phyloP scores from a whole-genome alignment of 2,797 vertebrate species.

The Darevskia mixta region DNA sequence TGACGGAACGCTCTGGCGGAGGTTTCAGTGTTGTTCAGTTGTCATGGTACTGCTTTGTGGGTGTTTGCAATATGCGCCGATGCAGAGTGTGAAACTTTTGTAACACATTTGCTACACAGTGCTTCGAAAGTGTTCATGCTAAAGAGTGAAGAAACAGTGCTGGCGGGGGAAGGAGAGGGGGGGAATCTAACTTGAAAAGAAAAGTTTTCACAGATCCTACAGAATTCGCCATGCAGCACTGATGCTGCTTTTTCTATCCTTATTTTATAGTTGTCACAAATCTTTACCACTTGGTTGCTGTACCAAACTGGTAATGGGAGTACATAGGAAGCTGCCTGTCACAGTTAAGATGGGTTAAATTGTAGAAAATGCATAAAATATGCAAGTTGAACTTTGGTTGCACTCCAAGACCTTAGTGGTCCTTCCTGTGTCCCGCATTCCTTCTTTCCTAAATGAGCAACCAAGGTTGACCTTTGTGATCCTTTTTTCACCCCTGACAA shows the following conservation, averaged over 20 bases:
- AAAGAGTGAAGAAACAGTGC: not conserved
- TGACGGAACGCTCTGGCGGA: not conserved
- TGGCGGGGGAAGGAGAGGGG: not conserved
- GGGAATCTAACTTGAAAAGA: not conserved
- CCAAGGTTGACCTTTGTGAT: no score
- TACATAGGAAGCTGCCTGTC: no score
- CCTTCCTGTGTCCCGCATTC: no score
- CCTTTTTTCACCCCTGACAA: no score
- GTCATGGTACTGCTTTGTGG: conserved; percentile 12
- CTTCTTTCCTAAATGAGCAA: no score
- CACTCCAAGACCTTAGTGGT: no score
- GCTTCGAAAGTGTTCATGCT: not conserved
- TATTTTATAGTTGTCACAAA: not conserved
- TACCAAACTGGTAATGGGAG: no score
- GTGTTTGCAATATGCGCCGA: not conserved
- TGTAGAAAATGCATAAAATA: no score
- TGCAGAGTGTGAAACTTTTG: conserved; percentile 1
- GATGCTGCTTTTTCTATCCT: fast-evolving
- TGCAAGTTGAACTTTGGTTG: no score
- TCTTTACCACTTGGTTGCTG: not conserved
- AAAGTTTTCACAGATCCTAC: not conserved
- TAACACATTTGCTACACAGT: conserved; percentile 3
- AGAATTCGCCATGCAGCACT: fast-evolving
- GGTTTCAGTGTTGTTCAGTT: conserved; percentile 19
- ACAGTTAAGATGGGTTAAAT: no score